Conservation (phyloP, 2,113 vertebrate species). For the Vicugna pacos region DNA sequence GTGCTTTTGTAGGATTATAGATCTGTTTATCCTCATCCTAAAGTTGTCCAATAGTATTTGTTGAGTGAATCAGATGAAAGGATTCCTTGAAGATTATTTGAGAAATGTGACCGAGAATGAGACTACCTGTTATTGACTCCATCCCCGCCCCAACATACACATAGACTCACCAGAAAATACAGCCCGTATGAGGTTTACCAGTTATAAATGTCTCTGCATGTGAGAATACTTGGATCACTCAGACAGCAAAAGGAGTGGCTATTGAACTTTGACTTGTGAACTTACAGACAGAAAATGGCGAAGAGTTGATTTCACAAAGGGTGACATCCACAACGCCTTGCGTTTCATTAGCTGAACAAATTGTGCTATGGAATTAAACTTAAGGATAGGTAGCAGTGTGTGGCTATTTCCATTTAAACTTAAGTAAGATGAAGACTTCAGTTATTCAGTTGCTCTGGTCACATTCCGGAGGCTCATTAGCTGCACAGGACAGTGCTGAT, state of each 20-base stretch:
- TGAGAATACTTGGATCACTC: background rate
- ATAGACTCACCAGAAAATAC: background rate
- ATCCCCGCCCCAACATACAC: accelerated
- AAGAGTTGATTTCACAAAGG: background rate
- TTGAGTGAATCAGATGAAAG: background rate
- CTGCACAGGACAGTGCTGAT: background rate
- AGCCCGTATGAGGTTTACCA: background rate
- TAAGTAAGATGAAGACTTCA: background rate
- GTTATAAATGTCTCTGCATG: background rate
- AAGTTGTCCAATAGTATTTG: background rate
- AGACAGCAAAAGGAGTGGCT: background rate
- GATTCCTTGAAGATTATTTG: background rate
- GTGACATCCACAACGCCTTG: background rate
- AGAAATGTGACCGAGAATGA: background rate
- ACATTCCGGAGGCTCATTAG: background rate
- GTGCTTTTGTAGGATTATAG: background rate
- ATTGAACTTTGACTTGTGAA: conserved; percentile 40
- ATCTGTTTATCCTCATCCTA: background rate
- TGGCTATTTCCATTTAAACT: background rate
- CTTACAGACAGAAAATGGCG: background rate
- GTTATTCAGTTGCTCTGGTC: background rate
- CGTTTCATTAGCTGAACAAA: background rate
- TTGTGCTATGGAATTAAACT: conserved; percentile 15
- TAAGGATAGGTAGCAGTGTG: background rate
- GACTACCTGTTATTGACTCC: background rate